Conservation (phyloP, 1,140 invertebrate genomes). For the Ceratina australensis region DNA sequence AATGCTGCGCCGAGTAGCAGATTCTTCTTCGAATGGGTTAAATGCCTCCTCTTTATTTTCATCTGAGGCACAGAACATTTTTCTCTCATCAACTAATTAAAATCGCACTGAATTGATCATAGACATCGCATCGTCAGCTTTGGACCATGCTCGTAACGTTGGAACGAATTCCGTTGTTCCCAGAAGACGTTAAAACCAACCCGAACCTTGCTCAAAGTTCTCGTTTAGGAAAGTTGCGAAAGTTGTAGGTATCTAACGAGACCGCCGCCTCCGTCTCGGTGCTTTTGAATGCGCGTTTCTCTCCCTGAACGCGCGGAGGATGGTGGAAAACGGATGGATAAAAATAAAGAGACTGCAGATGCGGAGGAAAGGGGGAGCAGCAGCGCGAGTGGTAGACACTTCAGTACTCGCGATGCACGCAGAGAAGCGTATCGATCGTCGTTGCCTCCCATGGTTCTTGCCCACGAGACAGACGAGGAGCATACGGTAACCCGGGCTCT, state of each 20-base stretch:
- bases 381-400: slow-evolving; percentile 69
- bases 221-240: no score
- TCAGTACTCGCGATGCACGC: slow-evolving; percentile 64
- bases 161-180: no score
- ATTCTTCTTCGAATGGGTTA: no score
- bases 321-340: not conserved
- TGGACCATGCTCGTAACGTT: no score
- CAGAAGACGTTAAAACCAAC: no score
- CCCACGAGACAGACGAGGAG: slow-evolving; percentile 76
- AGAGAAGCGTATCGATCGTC: slow-evolving; percentile 64
- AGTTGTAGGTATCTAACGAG: not conserved
- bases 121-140: no score
- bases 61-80: no score
- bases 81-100: no score
- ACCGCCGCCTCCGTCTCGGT: not conserved
- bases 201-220: no score
- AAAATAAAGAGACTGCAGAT: not conserved
- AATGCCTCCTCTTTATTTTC: no score
- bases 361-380: not conserved
- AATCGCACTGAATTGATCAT: no score
- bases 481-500: slow-evolving; percentile 71
- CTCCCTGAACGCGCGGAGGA: not conserved
- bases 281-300: not conserved
- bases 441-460: slow-evolving; percentile 53
- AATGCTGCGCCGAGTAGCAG: no score